These are phyloP conservation scores for Anhinga anhinga DNA, from an alignment of 2,113 vertebrate species.

Conservation along the genomic window DNA sequence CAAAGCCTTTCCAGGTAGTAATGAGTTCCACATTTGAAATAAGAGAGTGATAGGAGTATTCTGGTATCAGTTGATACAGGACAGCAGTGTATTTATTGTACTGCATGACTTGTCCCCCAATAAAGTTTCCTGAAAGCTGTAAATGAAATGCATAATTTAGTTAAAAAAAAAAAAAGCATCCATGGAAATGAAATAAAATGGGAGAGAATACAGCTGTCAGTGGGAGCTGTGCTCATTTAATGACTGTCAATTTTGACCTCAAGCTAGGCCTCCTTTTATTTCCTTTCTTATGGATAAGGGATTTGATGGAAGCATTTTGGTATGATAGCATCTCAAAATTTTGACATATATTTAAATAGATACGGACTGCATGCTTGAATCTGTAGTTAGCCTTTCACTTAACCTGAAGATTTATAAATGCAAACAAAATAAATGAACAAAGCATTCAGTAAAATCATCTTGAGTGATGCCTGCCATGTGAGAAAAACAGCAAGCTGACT, in stretches of 20 bases:
- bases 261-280: neutral
- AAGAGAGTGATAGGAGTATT: neutral
- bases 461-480: neutral
- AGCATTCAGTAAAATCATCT: neutral
- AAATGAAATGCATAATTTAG: neutral
- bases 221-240: neutral
- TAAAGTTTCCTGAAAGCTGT: neutral
- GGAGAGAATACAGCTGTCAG: slow-evolving; percentile 26
- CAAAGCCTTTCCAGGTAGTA: neutral
- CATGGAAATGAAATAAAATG: neutral
- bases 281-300: neutral
- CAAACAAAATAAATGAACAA: slow-evolving; percentile 11
- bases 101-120: neutral
- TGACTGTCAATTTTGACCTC: slow-evolving; percentile 6
- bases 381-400: slow-evolving; percentile 37
- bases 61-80: neutral
- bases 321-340: slow-evolving; percentile 18
- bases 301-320: slow-evolving; percentile 9
- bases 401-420: neutral
- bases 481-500: neutral
- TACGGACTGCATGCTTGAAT: neutral
- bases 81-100: neutral
- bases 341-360: slow-evolving; percentile 31
- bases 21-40: neutral
- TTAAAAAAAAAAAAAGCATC: neutral